Evolutionary conservation across 1,140 invertebrate genomes (phyloP), one percentile per base, ranked within the genome.

Genomic region (Stegodyphus dumicola): DNA sequence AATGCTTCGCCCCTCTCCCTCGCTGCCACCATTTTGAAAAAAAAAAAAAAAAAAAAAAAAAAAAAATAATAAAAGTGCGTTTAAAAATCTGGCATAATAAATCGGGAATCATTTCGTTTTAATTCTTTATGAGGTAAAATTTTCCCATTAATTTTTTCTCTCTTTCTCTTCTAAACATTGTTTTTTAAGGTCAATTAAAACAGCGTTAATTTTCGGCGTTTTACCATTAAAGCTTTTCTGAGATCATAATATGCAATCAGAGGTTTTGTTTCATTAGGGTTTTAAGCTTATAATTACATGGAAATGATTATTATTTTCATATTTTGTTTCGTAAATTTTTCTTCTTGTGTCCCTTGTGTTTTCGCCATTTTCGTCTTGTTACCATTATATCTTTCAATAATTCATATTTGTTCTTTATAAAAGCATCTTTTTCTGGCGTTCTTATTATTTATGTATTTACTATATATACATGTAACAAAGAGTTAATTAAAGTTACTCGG

Each of bases 241-340:
- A 85, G 64, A 76, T 77, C 81, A 77, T 85, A 85, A 85, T 76
- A 85, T 18, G 73, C 60, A 77, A 76, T 85, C 81, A 76, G 51
- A 15, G 17, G 54, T 65, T 85, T 85, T 76, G 65, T 85, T 85
- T 85, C 73, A 85, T 85, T 85, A 53, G 69, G 53, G 52, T 77
- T 85, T 83, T 73, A 83, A 85, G 81, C 74, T 85, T 69, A 77
- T 85, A 85, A 85, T 85, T 76, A 85, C 81, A n/a, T 69, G 52
- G 65, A 83, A 67, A 85, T 85, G 64, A 85, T 85, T 73, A 76
- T 77, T 77, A 49, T 77, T 77, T 77, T 85, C 33, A 17, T 15
- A 64, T 65, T 65, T 83, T 54, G 51, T 83, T 83, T 52, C 51
- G 48, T 48, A 13, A n/a, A 48, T 65, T 33, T 33, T 33, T 33